Percentiles rank a stretch among this genome's conserved stretches.
These are phyloP conservation scores for Lophochroa leadbeateri DNA, from an alignment of 2,113 vertebrate genomes.

Conservation along the genomic window DNA sequence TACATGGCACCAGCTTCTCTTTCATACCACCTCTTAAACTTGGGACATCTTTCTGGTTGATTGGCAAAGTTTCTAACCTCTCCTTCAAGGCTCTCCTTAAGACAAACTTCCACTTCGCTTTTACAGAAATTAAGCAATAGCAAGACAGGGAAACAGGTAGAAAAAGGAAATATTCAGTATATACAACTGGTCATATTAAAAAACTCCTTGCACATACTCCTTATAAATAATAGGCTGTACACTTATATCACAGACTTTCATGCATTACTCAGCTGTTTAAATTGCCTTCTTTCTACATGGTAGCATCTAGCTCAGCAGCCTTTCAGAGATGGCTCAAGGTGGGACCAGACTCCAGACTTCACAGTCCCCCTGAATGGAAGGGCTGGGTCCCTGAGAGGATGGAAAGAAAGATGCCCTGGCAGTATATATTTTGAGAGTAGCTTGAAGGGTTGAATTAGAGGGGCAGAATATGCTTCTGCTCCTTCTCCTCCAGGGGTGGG, in stretches of 20 bases:
- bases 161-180: neutral
- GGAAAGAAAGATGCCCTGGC: neutral
- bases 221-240: neutral
- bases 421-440: accelerated
- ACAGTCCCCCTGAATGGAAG: neutral
- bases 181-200: neutral
- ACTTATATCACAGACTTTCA: neutral
- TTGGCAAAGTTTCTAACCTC: neutral
- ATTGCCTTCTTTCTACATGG: neutral
- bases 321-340: neutral
- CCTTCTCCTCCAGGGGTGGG: neutral
- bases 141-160: neutral
- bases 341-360: neutral
- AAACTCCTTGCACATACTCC: neutral
- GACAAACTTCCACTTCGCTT: neutral
- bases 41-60: neutral
- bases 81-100: neutral
- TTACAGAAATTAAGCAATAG: neutral
- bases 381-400: neutral
- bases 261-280: neutral
- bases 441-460: neutral
- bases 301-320: neutral
- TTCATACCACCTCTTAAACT: neutral
- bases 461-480: neutral
- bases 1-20: neutral